Conservation (phyloP, 2,888 invertebrate genomes). For the Aproaerema taeniolella region DNA sequence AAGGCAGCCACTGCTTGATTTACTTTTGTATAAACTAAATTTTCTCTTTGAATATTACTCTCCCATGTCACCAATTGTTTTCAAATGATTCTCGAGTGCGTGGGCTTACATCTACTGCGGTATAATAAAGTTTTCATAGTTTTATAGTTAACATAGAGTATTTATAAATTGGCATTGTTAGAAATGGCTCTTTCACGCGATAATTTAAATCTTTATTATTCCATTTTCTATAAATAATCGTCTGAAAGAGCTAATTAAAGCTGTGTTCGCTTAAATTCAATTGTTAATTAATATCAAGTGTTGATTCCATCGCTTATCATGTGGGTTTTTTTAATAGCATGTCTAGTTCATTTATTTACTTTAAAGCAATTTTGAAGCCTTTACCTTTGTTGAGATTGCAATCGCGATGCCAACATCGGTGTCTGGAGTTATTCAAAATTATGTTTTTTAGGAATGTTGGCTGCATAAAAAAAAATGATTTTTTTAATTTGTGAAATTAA, state of each 20-base stretch:
- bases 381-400: neutral
- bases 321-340: slow-evolving; percentile 78
- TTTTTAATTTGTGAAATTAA: too few relatives aligned
- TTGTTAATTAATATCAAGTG: slow-evolving; percentile 34
- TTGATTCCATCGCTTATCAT: slow-evolving; percentile 66
- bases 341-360: slow-evolving; percentile 32
- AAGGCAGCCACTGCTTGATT: too few relatives aligned
- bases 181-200: slow-evolving; percentile 28
- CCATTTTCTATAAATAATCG: too few relatives aligned
- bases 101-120: slow-evolving; percentile 22
- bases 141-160: slow-evolving; percentile 21
- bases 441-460: too few relatives aligned
- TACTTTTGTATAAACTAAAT: too few relatives aligned
- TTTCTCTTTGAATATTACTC: too few relatives aligned
- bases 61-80: slow-evolving; percentile 21
- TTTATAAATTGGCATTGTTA: slow-evolving; percentile 25
- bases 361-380: neutral
- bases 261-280: slow-evolving; percentile 36
- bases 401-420: too few relatives aligned
- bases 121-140: slow-evolving; percentile 11
- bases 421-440: too few relatives aligned
- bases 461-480: too few relatives aligned
- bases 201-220: neutral
- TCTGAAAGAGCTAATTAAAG: slow-evolving; percentile 30
- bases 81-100: slow-evolving; percentile 23